Conservation (phyloP, 2,113 vertebrate species). For the Psammodynastes pulverulentus region DNA sequence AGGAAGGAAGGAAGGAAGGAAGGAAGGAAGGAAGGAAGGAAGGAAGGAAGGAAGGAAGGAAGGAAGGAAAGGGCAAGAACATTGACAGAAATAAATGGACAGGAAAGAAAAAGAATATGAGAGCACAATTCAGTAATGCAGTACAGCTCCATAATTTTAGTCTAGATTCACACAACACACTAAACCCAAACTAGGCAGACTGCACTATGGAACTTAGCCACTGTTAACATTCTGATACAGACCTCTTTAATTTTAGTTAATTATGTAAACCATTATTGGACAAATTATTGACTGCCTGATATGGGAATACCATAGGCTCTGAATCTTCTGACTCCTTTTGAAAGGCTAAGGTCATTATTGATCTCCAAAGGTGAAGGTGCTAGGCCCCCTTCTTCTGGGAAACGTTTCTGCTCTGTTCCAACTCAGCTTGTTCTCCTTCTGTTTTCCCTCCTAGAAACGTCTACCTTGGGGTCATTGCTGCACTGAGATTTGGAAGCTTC, state of each 20-base stretch:
- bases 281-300: neutral
- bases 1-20: no score
- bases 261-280: neutral
- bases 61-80: neutral
- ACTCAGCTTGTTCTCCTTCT: neutral
- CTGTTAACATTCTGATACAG: neutral
- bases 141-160: neutral
- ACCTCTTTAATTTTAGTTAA: neutral
- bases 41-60: neutral
- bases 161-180: neutral
- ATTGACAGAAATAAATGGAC: neutral
- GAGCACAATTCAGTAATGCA: neutral
- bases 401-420: neutral
- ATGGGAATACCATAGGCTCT: neutral
- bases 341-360: neutral
- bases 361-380: neutral
- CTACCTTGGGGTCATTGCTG: constrained; percentile 56
- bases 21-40: neutral
- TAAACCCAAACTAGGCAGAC: neutral
- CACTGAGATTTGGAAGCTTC: constrained; percentile 48
- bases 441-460: constrained; percentile 40
- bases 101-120: neutral
- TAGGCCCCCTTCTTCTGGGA: neutral
- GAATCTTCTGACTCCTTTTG: neutral
- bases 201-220: neutral